A percentile compares a stretch with the other conserved stretches of the same genome.
Evolutionary conservation across 2,888 invertebrate species (phyloP).

Genomic region (Coelinius sp.): DNA sequence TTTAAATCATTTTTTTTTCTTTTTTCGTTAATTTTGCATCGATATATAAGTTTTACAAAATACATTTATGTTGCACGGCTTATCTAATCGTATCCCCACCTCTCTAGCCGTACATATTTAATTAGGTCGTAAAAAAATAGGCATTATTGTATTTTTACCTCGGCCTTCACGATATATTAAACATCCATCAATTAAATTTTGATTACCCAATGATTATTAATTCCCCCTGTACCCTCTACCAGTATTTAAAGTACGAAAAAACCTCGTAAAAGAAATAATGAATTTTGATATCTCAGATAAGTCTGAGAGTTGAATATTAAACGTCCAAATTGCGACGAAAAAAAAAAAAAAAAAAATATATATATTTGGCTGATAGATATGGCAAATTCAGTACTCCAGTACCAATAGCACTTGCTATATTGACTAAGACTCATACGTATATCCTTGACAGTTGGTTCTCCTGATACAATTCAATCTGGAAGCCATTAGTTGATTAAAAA

Average conservation of each 20-base stretch:
- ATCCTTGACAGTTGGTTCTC: slow-evolving; percentile 40
- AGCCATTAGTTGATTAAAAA: slow-evolving; percentile 28
- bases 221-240: not conserved
- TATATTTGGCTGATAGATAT: slow-evolving; percentile 36
- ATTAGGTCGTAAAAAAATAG: slow-evolving; percentile 58
- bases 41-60: slow-evolving; percentile 61
- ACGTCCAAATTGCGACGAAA: slow-evolving; percentile 20
- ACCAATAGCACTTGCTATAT: slow-evolving; percentile 49
- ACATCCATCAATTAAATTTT: not conserved
- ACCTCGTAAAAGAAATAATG: not conserved
- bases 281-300: not conserved
- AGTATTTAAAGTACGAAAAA: not conserved
- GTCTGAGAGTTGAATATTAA: not conserved
- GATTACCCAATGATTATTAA: slow-evolving; percentile 8
- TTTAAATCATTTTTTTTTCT: slow-evolving; percentile 20
- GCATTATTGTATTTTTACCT: slow-evolving; percentile 56
- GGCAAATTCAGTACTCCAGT: slow-evolving; percentile 48
- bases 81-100: slow-evolving; percentile 42
- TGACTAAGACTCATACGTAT: slow-evolving; percentile 51
- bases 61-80: slow-evolving; percentile 47
- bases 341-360: too few species aligned
- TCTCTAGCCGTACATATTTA: slow-evolving; percentile 24
- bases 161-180: slow-evolving; percentile 29
- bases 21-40: slow-evolving; percentile 45
- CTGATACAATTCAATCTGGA: slow-evolving; percentile 40